Evolutionary conservation across 2,113 vertebrate genomes (phyloP), one percentile per base, ranked within the genome.

Genomic region (Xerus inauris): DNA sequence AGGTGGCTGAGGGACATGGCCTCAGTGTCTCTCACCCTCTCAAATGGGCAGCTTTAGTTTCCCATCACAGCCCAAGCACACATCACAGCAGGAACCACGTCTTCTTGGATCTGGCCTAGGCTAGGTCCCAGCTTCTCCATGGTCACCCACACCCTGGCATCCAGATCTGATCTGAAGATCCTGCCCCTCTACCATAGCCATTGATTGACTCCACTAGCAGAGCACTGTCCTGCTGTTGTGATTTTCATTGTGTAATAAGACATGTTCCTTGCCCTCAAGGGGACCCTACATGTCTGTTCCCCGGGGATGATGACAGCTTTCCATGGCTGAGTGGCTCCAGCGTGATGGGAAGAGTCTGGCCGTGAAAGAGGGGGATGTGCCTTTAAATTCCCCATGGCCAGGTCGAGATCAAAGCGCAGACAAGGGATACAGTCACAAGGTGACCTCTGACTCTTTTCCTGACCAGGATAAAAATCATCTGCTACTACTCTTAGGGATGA

Each of bases 41-140:
- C 22, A 3, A 13, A 30, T 2, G 9, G 7, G 38, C 42, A 14
- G 20, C n/a, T 20, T 10, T 24, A 47, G 16, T 51, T 73, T 88
- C 80, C 0, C 4, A 14, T 1, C 1, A 4, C 1, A 35, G 51
- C 13, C 16, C 6, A 26, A 57, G 30, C 0, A 6, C 9, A 4
- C 6, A 1, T 26, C 11, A 26, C 3, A 17, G 75, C 3, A 13
- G 65, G 45, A 59, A 65, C 47, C 8, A 3, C 16, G 13, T 8
- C 30, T 65, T 65, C 49, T 30, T 14, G 40, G 59, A 59, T 45
- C 79, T 81, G 81, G 54, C 42, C n/a, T 38, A 71, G 62, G 57
- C 47, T 40, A 4, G 20, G 72, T 22, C 26, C n/a, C 83, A 57
- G 62, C 12, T 62, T 65, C 45, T 42, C 67, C 7, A 16, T 4